A percentile compares a stretch with the other conserved stretches of the same genome.
Evolutionary conservation across 2,797 vertebrate genomes (phyloP).

Genomic region (Chelidonichthys spinosus): DNA sequence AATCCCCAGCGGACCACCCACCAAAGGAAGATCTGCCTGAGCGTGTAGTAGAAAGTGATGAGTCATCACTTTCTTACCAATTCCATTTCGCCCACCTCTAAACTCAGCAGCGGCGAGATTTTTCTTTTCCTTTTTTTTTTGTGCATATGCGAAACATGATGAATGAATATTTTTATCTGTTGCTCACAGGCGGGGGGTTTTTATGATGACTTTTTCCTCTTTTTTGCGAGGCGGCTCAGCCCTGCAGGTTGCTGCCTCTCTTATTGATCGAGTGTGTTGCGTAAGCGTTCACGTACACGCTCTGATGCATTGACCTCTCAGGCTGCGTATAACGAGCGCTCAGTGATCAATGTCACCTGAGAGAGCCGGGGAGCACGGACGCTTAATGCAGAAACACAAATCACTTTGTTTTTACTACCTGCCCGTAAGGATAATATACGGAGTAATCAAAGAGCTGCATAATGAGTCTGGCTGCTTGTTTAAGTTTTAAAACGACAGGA

Average conservation of each 20-base stretch:
- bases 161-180: conserved; percentile 68
- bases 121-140: conserved; percentile 39
- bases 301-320: conserved; percentile 70
- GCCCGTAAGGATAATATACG: conserved; percentile 65
- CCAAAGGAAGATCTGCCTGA: conserved; percentile 46
- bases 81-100: conserved; percentile 43
- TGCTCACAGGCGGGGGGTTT: conserved; percentile 31
- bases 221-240: conserved; percentile 20
- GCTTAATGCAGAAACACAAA: conserved; percentile 63
- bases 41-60: conserved; percentile 67
- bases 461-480: conserved; percentile 62
- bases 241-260: conserved; percentile 26
- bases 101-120: conserved; percentile 47
- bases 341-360: conserved; percentile 73
- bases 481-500: conserved; percentile 55
- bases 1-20: conserved; percentile 52
- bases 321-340: conserved; percentile 61
- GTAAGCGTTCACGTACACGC: conserved; percentile 43
- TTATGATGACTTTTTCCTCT: conserved; percentile 53
- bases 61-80: conserved; percentile 67
- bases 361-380: conserved; percentile 36
- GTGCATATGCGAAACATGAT: conserved; percentile 56
- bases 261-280: conserved; percentile 56
- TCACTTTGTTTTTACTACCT: conserved; percentile 70
- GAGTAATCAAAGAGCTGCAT: conserved; percentile 68